These are phyloP conservation scores for Prunella strophiata DNA, from an alignment of 2,797 vertebrate genomes.

Conservation along the genomic window DNA sequence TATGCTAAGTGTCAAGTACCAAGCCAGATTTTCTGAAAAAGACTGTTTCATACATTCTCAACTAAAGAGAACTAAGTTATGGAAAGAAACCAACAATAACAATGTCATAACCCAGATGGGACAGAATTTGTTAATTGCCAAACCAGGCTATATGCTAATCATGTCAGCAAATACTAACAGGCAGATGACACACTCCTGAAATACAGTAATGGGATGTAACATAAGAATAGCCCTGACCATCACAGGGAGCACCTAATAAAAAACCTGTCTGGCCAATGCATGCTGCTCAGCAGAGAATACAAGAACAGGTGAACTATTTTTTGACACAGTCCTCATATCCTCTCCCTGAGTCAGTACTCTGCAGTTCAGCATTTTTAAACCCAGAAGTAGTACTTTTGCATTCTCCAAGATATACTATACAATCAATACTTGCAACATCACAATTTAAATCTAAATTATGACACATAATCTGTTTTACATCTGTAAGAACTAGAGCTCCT, in stretches of 20 bases:
- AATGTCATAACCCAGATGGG: not conserved
- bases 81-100: not conserved
- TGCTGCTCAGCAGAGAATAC: not conserved
- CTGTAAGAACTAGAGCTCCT: not conserved
- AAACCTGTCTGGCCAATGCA: not conserved
- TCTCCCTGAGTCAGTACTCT: not conserved
- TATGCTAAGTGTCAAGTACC: not conserved
- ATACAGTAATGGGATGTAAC: not conserved
- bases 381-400: not conserved
- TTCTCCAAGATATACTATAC: not conserved
- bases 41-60: not conserved
- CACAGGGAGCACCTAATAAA: not conserved
- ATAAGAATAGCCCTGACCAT: not conserved
- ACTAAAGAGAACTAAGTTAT: not conserved
- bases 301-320: not conserved
- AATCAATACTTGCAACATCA: not conserved
- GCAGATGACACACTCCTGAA: not conserved
- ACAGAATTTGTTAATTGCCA: not conserved
- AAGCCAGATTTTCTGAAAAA: not conserved
- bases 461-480: not conserved
- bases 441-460: not conserved
- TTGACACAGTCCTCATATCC: not conserved
- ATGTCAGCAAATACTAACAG: not conserved
- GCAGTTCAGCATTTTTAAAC: not conserved
- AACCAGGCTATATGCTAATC: not conserved